Conservation (phyloP, 2,797 vertebrate genomes). For the Sebastes iracundus region DNA sequence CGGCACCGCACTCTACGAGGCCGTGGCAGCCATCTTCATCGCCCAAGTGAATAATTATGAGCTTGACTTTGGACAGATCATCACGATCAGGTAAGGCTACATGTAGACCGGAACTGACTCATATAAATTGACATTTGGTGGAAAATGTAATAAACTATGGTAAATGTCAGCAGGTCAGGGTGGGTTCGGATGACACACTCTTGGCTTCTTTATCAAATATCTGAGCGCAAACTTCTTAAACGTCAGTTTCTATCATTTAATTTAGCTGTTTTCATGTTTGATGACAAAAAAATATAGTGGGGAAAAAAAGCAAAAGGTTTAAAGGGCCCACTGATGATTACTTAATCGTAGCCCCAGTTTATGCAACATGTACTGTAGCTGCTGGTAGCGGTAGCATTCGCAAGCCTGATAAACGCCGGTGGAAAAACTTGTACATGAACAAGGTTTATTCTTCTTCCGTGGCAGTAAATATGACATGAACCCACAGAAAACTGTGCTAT, state of each 20-base stretch:
- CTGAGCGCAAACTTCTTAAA: background rate
- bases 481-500: background rate
- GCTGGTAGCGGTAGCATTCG: background rate
- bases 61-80: conserved; percentile 97
- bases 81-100: conserved; percentile 91
- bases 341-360: background rate
- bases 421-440: background rate
- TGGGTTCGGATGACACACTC: background rate
- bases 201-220: background rate
- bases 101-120: background rate
- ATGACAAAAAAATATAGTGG: background rate
- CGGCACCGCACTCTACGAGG: conserved; percentile 95
- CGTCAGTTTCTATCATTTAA: background rate
- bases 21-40: conserved; percentile 97
- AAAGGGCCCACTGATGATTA: background rate
- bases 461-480: background rate
- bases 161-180: background rate
- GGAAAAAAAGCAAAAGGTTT: background rate
- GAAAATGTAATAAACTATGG: background rate
- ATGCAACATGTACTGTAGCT: background rate
- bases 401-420: background rate
- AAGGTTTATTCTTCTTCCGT: background rate
- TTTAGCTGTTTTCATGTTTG: background rate
- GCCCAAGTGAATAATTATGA: conserved; percentile 99
- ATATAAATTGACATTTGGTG: background rate